Base-by-base conservation (phyloP, 2,888 invertebrate genomes). In the Clepsis dumicolana region DNA sequence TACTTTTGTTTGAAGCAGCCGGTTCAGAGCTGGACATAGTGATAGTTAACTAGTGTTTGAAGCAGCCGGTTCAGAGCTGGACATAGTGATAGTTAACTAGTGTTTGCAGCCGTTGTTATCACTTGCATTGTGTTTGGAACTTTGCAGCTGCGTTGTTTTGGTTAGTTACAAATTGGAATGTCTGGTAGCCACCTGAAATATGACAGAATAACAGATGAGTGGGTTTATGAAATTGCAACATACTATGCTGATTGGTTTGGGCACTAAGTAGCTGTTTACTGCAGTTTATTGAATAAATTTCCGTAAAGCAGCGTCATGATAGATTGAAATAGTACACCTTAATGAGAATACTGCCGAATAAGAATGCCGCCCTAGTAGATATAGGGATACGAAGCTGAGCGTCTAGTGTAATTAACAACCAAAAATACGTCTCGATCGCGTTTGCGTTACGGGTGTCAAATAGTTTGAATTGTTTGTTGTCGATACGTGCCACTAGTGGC, bases 31-130 rank as follows among this genome's bases (percentile, higher is more conserved):
- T 70, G 76, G 72, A 84, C 84, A 84, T 84, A 82, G 83, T 80
- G 77, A 80, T 79, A 76, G 73, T 79, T 82, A 85, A 85, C 83
- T 79, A 86, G 81, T 85, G 81, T 83, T 84, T 84, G 79, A 81
- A 72, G 77, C 78, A 16, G n/a, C n/a, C n/a, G n/a, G n/a, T n/a
- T 44, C n/a, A 27, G 27, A 64, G 74, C 72, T 70, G 76, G 72
- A 84, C 84, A 84, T 84, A 82, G 83, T 80, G 77, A 80, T 79
- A 76, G 73, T 79, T 82, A 85, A 85, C 83, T 79, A 86, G 81
- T 85, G 81, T 83, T 84, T 84, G 79, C 81, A 72, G 77, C 78
- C 77, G 50, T 59, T 57, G 63, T 59, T 50, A 41, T 41, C 29
- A 60, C 53, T 52, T 14, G 50, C 54, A 48, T 54, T 66, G 32